Base-by-base conservation (phyloP, 64 coral and sea anemone genomes). In the Stylophora pistillata region DNA sequence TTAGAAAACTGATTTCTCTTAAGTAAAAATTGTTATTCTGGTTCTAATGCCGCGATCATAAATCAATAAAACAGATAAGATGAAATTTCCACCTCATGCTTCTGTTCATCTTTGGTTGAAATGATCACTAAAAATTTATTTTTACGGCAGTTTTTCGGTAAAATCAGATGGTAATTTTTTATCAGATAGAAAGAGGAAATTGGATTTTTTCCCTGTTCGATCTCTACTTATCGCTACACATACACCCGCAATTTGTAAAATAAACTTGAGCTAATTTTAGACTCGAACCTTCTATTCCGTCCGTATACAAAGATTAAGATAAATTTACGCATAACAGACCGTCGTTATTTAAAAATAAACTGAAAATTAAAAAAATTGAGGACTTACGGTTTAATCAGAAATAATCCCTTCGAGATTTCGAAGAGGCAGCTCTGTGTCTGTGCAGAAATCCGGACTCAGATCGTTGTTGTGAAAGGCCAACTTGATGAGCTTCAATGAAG, bases 191-290 rank as follows among this genome's bases (percentile, higher is more conserved):
- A 47, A 47, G 37, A 47, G 37, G 37, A 47, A 4, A 47, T 47
- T 47, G 3, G 3, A 47, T 47, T 47, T 47, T 47, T 47, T 3
- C 37, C 37, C 23, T 64, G 61, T 64, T 64, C 61, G 20, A 23
- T 64, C 23, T 21, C 61, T 7, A 4, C 15, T 20, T 27, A 31
- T 1, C 32, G 21, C 23, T 68, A 11, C 10, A 21, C 23, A 25
- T n/a, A 70, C 13, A 4, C 14, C 9, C 16, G n/a, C 21, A 20
- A 31, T 84, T 84, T 84, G 80, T 34, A 84, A 84, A 68, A 84
- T 84, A 84, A 84, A 20, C 34, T 68, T 11, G n/a, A 33, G 80
- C 80, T 84, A 84, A 84, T 69, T 70, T 69, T 84, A 84, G 80
- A 52, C 17, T 23, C 20, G 13, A 84, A 84, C 53, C 27, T 53